phyloP scores from a whole-genome alignment of 2,888 invertebrate genomes.

The Ophion slaviceki region DNA sequence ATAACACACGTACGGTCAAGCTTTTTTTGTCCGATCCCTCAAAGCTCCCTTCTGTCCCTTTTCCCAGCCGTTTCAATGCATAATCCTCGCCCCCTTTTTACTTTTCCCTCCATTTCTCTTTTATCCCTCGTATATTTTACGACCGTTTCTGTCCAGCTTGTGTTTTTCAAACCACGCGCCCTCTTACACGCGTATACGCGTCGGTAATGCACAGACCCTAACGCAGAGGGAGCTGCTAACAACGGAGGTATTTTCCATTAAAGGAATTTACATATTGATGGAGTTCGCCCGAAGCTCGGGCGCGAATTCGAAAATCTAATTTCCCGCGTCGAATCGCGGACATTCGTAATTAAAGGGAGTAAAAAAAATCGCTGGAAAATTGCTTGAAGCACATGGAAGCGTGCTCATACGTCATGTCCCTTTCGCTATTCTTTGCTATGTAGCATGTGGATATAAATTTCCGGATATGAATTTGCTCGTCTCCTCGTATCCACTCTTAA shows the following conservation, averaged over 20 bases:
- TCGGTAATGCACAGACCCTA: conserved; percentile 43
- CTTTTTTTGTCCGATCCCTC: not conserved
- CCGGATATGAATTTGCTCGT: too few relatives aligned
- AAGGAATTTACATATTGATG: conserved; percentile 79
- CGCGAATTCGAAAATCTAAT: conserved; percentile 66
- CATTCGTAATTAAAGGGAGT: conserved; percentile 45
- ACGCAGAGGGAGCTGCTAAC: conserved; percentile 58
- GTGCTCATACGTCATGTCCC: conserved; percentile 24
- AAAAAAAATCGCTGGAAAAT: conserved; percentile 8
- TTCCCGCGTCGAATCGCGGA: conserved; percentile 49
- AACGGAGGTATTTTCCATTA: conserved; percentile 76
- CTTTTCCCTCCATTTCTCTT: conserved; percentile 34
- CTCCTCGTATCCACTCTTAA: not conserved
- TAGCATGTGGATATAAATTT: too few relatives aligned
- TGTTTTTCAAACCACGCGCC: conserved; percentile 22
- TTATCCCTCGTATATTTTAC: conserved; percentile 39
- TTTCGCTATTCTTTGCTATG: not conserved
- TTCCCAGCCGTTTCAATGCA: conserved; percentile 54
- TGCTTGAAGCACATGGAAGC: not conserved
- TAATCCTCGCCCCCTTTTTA: conserved; percentile 41
- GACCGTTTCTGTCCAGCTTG: conserved; percentile 21
- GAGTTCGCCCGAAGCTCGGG: conserved; percentile 65
- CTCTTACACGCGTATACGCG: not conserved
- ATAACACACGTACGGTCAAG: conserved; percentile 2
- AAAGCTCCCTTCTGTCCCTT: not conserved